These are phyloP conservation scores for Oryzias celebensis DNA, from an alignment of 2,113 vertebrate species.

Conservation along the genomic window DNA sequence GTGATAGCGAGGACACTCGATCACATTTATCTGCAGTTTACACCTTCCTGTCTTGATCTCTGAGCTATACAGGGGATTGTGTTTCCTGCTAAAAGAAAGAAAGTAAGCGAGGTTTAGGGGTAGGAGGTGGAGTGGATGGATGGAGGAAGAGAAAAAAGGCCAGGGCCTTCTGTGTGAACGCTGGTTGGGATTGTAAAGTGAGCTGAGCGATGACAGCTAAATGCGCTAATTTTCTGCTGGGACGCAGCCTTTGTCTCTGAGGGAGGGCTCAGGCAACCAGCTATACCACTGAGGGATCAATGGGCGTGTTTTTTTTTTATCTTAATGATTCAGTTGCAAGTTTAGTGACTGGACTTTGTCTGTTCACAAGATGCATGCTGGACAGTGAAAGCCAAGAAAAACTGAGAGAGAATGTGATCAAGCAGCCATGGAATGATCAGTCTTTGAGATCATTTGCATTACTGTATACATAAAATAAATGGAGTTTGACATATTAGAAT, in stretches of 20 bases:
- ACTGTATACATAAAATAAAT: too few species aligned
- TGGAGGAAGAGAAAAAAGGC: constrained; percentile 77
- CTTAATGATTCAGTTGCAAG: constrained; percentile 9
- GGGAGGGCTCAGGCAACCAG: constrained; percentile 77
- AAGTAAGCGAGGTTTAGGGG: constrained; percentile 55
- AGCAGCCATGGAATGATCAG: too few species aligned
- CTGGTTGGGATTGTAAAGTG: constrained; percentile 91
- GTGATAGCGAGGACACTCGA: constrained; percentile 80
- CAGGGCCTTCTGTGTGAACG: constrained; percentile 83
- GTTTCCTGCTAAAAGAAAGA: constrained; percentile 87
- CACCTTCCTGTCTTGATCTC: constrained; percentile 92
- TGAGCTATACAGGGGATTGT: constrained; percentile 86
- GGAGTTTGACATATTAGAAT: too few species aligned
- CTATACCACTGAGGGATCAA: constrained; percentile 78
- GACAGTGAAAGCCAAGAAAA: background rate
- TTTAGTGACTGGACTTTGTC: background rate
- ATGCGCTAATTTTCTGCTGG: constrained; percentile 98
- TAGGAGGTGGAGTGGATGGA: constrained; percentile 36
- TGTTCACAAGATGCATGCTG: constrained; percentile 9
- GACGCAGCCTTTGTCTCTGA: constrained; percentile 85
- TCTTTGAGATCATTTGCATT: too few species aligned
- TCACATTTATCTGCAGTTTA: constrained; percentile 91
- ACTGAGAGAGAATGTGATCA: background rate
- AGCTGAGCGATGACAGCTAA: constrained; percentile 98
- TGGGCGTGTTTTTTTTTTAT: constrained; percentile 9